Evolutionary conservation across 2,888 invertebrate species (phyloP).

Genomic region (Phragmatobia fuliginosa): DNA sequence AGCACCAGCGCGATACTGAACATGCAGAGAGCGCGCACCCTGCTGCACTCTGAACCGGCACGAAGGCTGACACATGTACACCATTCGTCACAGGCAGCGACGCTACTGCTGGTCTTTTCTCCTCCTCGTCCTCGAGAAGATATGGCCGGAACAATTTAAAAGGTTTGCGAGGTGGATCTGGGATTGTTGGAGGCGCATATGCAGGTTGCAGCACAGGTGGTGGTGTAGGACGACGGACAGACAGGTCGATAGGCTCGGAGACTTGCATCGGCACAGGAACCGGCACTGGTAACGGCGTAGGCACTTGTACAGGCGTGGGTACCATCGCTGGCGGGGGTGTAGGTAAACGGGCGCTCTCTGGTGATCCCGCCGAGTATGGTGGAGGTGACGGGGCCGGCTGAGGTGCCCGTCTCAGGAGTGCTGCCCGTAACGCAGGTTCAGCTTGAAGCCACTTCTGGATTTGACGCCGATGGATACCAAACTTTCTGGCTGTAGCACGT

Average conservation of each 20-base stretch:
- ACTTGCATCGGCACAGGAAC: constrained; percentile 63
- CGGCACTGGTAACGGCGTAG: constrained; percentile 59
- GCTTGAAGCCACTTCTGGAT: constrained; percentile 97
- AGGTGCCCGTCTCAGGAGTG: constrained; percentile 85
- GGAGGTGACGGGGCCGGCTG: constrained; percentile 83
- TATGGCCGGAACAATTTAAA: constrained; percentile 93
- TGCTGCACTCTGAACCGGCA: constrained; percentile 79
- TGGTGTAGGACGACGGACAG: constrained; percentile 72
- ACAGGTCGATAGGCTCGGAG: constrained; percentile 74
- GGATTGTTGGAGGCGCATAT: constrained; percentile 60
- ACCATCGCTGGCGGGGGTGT: constrained; percentile 71
- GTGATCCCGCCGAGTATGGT: constrained; percentile 77
- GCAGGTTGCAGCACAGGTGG: constrained; percentile 69
- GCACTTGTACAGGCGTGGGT: constrained; percentile 54
- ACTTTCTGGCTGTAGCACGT: constrained; percentile 95
- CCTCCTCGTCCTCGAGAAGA: constrained; percentile 88
- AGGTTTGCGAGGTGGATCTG: constrained; percentile 85
- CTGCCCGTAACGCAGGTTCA: constrained; percentile 92
- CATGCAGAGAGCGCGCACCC: constrained; percentile 75
- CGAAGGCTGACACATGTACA: constrained; percentile 80
- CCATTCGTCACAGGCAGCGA: constrained; percentile 73
- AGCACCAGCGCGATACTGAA: constrained; percentile 88
- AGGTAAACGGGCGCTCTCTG: constrained; percentile 79
- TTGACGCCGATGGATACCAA: constrained; percentile 95
- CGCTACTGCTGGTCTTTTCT: constrained; percentile 72